Conservation (phyloP, 2,113 vertebrate genomes). For the Engraulis encrasicolus region DNA sequence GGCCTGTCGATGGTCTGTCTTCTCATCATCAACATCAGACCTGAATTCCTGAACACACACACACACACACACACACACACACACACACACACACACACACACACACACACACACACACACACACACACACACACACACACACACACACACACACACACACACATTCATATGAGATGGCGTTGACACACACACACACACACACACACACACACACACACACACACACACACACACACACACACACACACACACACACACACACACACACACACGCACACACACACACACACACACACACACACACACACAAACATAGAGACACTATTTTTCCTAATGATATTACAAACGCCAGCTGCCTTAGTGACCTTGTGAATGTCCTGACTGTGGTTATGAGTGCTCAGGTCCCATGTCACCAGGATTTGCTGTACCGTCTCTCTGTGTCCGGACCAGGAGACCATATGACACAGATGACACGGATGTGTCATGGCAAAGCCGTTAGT, state of each 20-base stretch:
- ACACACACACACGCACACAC: not conserved
- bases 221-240: no score
- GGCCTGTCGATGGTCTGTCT: no score
- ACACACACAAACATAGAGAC: not conserved
- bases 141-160: no score
- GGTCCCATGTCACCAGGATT: not conserved
- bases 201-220: no score
- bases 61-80: no score
- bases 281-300: no score
- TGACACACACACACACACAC: no score
- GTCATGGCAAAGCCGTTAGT: not conserved
- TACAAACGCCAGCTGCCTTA: conserved; percentile 30
- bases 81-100: no score
- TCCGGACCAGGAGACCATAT: conserved; percentile 32
- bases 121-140: no score
- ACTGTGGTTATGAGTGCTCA: not conserved
- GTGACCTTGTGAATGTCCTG: not conserved
- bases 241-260: no score
- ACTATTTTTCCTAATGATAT: conserved; percentile 52
- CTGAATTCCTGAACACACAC: conserved; percentile 18
- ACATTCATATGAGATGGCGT: no score
- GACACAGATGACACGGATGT: conserved; percentile 11
- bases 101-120: no score
- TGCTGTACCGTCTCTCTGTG: not conserved
- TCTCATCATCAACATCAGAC: conserved; percentile 49